Conservation (phyloP, 1,140 invertebrate genomes). For the Micrasema longulum region DNA sequence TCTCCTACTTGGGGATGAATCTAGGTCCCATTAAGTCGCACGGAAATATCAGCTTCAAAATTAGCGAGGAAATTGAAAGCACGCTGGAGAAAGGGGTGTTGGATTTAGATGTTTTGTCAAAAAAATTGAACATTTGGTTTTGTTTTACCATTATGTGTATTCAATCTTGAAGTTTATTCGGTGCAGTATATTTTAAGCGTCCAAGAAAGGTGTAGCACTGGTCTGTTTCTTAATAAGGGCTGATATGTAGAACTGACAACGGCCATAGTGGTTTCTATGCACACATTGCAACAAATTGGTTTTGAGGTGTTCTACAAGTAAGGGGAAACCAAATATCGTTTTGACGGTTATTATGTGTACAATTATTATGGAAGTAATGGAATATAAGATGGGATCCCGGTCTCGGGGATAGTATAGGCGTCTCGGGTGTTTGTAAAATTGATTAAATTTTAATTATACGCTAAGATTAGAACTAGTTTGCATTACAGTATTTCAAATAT, state of each 20-base stretch:
- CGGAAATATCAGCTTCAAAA: not conserved
- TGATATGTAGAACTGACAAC: constrained; percentile 50
- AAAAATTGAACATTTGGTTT: not conserved
- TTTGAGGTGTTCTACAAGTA: constrained; percentile 56
- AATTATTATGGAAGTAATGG: constrained; percentile 63
- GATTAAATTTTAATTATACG: constrained; percentile 26
- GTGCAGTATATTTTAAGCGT: too few relatives aligned
- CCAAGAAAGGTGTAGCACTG: constrained; percentile 47
- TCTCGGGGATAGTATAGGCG: constrained; percentile 9
- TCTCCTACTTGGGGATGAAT: constrained; percentile 50
- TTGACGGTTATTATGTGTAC: constrained; percentile 58
- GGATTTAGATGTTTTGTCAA: not conserved
- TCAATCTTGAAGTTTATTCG: too few relatives aligned
- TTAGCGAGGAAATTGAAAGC: constrained; percentile 1
- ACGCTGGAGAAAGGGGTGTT: not conserved
- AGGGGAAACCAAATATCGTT: constrained; percentile 46
- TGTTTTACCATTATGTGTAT: not conserved
- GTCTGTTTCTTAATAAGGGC: constrained; percentile 43
- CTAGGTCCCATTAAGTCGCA: constrained; percentile 44
- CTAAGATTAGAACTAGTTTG: constrained; percentile 3
- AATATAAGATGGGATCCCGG: constrained; percentile 37
- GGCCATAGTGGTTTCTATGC: constrained; percentile 59
- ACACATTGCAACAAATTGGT: constrained; percentile 71
- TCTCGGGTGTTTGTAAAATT: constrained; percentile 19
- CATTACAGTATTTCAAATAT: constrained; percentile 2